Evolutionary conservation across 2,888 invertebrate genomes (phyloP), one percentile per base, ranked within the genome.

Genomic region (Mimumesa dahlbomi): DNA sequence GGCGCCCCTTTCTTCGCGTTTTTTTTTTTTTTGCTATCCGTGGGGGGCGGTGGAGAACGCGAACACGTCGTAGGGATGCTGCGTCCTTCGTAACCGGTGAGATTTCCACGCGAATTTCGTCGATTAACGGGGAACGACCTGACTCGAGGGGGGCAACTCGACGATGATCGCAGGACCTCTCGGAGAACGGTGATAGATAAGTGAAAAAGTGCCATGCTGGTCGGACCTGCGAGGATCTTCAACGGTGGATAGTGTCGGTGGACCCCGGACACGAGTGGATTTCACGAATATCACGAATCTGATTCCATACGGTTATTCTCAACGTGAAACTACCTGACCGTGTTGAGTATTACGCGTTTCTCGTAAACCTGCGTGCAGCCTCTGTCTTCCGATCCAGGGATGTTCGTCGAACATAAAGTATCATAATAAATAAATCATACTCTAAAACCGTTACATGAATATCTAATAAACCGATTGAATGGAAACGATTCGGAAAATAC

Each of bases 121-220:
- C n/a, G n/a, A n/a, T n/a, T n/a, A n/a, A n/a, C n/a, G 25, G 36
- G 14, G 7, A n/a, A 0, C 21, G 43, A 40, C n/a, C n/a, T n/a
- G 42, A 6, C 42, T 11, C 25, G 4, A 25, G n/a, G 43, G 21
- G 13, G 7, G 29, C 0, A 38, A 14, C 40, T 25, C 18, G 48
- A n/a, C n/a, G n/a, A n/a, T 62, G 59, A 38, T 40, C n/a, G 46
- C 36, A 53, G 42, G 31, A 6, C 13, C 14, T 49, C 48, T 40
- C 31, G 54, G 18, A 38, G 29, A 31, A 21, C 13, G 40, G 53
- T 29, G 42, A 14, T 5, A 48, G 58, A 58, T 56, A 64, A 76
- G 73, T 79, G 76, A 69, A 62, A 73, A 58, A 64, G 72, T 75
- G 75, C 43, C 52, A 38, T 40, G 58, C 43, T 54, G 50, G 36